A percentile compares a stretch with the other conserved stretches of the same genome.
These are phyloP conservation scores for Anhinga anhinga DNA, from an alignment of 2,113 vertebrate species.

Conservation along the genomic window DNA sequence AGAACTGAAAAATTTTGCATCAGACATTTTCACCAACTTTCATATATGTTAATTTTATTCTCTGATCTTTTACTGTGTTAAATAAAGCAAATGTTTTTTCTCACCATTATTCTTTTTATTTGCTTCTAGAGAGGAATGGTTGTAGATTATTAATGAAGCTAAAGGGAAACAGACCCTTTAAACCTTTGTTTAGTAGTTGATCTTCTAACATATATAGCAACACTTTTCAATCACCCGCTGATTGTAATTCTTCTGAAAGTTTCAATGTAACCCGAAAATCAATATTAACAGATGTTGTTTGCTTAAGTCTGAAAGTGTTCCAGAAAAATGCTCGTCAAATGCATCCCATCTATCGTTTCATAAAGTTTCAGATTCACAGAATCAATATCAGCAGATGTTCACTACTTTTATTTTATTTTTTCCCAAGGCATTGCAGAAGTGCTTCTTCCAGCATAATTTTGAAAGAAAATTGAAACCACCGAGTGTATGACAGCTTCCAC, in stretches of 20 bases:
- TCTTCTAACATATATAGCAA: neutral
- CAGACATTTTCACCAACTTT: neutral
- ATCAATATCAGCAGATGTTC: conserved; percentile 76
- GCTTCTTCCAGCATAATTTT: conserved; percentile 59
- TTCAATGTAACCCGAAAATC: conserved; percentile 57
- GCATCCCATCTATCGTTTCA: conserved; percentile 61
- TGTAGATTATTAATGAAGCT: neutral
- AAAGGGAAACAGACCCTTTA: neutral
- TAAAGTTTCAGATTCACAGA: conserved; percentile 69
- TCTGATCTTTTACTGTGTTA: neutral
- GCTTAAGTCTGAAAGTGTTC: conserved; percentile 68
- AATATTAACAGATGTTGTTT: conserved; percentile 77
- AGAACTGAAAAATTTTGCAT: neutral
- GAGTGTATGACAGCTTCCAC: conserved; percentile 27
- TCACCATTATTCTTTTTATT: neutral
- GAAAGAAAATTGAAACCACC: conserved; percentile 19
- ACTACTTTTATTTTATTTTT: conserved; percentile 59
- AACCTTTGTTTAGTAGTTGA: conserved; percentile 19
- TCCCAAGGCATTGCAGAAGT: conserved; percentile 64
- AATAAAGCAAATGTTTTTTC: neutral
- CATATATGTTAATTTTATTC: neutral
- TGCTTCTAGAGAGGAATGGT: neutral
- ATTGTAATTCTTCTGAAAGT: conserved; percentile 52
- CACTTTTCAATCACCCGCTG: conserved; percentile 41
- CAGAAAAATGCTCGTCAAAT: conserved; percentile 64